These are phyloP conservation scores for Latrodectus hesperus DNA, from an alignment of 2,888 invertebrate genomes.

Conservation along the genomic window DNA sequence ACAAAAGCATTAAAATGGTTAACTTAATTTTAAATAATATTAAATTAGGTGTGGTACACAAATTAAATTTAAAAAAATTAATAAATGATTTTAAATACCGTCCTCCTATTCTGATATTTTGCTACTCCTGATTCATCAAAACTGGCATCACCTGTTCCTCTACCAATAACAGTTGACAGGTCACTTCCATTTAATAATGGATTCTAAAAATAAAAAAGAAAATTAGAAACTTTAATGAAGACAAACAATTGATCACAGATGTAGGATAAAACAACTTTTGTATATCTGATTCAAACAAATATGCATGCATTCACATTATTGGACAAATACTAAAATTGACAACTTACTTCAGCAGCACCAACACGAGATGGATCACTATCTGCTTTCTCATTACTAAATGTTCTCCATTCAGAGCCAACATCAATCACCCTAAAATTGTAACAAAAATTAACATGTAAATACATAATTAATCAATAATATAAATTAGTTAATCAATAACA, in stretches of 20 bases:
- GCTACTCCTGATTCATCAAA: conserved; percentile 88
- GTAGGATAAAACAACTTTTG: neutral
- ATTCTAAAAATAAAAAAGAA: conserved; percentile 78
- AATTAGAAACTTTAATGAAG: neutral
- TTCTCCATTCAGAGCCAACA: conserved; percentile 99
- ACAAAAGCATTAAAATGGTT: too few relatives aligned
- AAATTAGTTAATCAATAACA: too few relatives aligned
- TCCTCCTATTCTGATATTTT: conserved; percentile 81
- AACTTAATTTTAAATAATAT: too few relatives aligned
- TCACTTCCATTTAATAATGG: conserved; percentile 95
- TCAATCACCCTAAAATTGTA: conserved; percentile 88
- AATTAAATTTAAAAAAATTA: neutral
- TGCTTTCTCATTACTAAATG: conserved; percentile 98
- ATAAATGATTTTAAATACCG: conserved; percentile 76
- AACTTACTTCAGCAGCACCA: conserved; percentile 89
- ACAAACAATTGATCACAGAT: neutral
- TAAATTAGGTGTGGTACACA: too few relatives aligned
- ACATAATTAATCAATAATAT: neutral
- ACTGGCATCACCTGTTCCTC: conserved; percentile 83
- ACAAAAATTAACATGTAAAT: neutral
- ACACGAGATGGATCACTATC: conserved; percentile 99
- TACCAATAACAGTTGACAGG: conserved; percentile 94
- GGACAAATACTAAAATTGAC: neutral
- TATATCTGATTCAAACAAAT: neutral
- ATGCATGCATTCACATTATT: neutral